These are phyloP conservation scores for Zosterops borbonicus DNA, from an alignment of 2,113 vertebrate genomes.

Conservation along the genomic window DNA sequence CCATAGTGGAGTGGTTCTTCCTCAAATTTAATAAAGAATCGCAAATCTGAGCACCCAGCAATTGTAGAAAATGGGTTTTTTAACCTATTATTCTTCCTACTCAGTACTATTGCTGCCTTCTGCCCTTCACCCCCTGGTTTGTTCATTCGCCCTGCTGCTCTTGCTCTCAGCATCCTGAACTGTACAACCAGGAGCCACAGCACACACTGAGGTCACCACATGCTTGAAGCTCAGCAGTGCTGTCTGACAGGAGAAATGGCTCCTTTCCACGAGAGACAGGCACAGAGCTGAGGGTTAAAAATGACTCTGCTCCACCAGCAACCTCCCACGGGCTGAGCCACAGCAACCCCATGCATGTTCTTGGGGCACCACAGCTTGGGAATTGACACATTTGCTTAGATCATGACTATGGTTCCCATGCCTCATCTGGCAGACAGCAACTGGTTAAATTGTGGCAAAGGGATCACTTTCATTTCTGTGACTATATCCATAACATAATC, in stretches of 20 bases:
- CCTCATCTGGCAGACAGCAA: constrained; percentile 20
- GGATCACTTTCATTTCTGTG: constrained; percentile 52
- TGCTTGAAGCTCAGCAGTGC: not conserved
- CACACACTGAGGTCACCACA: not conserved
- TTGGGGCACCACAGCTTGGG: not conserved
- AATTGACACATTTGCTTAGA: not conserved
- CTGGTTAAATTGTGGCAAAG: constrained; percentile 46
- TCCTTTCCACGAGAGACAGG: not conserved
- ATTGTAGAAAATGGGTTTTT: not conserved
- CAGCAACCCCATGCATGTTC: rapidly evolving
- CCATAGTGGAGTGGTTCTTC: not conserved
- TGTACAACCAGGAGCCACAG: not conserved
- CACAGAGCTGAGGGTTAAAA: not conserved
- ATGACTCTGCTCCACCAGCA: not conserved
- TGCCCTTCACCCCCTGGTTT: not conserved
- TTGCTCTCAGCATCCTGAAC: not conserved
- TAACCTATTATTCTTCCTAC: not conserved
- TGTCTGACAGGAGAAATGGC: not conserved
- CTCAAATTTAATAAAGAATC: not conserved
- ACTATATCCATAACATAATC: constrained; percentile 45
- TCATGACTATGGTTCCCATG: not conserved
- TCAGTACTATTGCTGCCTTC: not conserved
- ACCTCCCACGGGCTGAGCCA: not conserved
- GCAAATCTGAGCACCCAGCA: not conserved
- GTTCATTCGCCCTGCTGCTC: not conserved